Conservation (phyloP, 1,140 invertebrate genomes). For the Calycopis cecrops region DNA sequence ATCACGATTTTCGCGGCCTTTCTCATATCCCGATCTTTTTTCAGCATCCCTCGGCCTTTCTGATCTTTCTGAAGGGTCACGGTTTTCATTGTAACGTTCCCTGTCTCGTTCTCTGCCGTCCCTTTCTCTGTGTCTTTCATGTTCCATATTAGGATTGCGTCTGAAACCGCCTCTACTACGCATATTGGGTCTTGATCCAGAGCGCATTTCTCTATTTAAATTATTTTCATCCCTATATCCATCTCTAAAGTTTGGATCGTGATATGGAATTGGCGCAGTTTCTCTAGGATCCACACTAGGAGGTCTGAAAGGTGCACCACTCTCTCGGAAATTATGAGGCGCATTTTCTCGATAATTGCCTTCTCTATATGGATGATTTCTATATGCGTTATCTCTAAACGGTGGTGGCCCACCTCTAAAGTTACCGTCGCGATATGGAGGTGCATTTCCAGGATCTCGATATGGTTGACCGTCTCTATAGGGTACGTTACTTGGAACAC, state of each 20-base stretch:
- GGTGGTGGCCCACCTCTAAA: conserved; percentile 55
- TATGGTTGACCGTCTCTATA: conserved; percentile 58
- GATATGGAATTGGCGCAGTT: conserved; percentile 34
- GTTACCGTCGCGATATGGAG: conserved; percentile 46
- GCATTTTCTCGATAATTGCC: conserved; percentile 52
- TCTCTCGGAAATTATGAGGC: conserved; percentile 52
- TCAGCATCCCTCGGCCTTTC: conserved; percentile 47
- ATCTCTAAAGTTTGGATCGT: conserved; percentile 58
- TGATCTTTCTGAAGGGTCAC: conserved; percentile 40
- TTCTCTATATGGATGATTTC: conserved; percentile 57
- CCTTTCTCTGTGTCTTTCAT: conserved; percentile 53
- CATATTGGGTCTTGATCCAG: conserved; percentile 43
- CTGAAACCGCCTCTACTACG: conserved; percentile 47
- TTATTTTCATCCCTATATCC: conserved; percentile 53
- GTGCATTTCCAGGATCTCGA: conserved; percentile 42
- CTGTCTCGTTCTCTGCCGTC: conserved; percentile 52
- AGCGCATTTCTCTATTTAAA: conserved; percentile 38
- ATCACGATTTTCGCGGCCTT: conserved; percentile 46
- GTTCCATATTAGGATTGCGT: conserved; percentile 53
- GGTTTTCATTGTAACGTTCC: conserved; percentile 49
- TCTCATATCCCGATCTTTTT: conserved; percentile 42
- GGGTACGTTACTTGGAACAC: conserved; percentile 33
- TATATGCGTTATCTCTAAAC: conserved; percentile 57
- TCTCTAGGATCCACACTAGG: conserved; percentile 57
- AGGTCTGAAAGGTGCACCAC: conserved; percentile 41